Base-by-base conservation (phyloP, 64 coral and sea anemone species). In the Montipora sp. region DNA sequence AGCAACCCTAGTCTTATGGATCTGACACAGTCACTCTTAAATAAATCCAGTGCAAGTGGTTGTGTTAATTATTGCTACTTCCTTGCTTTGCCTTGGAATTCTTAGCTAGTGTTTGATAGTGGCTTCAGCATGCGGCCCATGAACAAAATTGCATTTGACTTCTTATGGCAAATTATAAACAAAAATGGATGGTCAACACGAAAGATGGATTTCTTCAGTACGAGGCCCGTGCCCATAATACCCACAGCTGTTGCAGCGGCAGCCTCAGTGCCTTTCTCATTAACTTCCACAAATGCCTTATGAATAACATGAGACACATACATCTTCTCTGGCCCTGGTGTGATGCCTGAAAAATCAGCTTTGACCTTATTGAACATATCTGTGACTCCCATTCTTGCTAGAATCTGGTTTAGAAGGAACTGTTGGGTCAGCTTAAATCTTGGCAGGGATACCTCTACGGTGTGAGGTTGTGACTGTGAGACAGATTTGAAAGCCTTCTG, bases 211-310 rank as follows among this genome's bases (percentile, higher is more conserved):
- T 87, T 1, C 87, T 11, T 21, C 79, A 47, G 21, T 27, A 27
- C 27, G 27, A 27, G 27, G 27, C 81, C 87, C 83, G 84, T 90
- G 6, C 75, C 27, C 91, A 93, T 87, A 5, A 27, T 27, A 27
- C 89, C 91, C 47, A 66, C 87, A 45, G 75, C 93, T 65, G 93
- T 98, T 0, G 94, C 93, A 12, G 93, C 96, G 4, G 97, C 94
- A 2, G 97, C 97, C 44, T 93, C 94, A 1, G 97, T 96, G 3
- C 97, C 97, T 60, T 98, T 92, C 67, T 98, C 97, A 66, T 94
- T 98, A 8, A 98, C 94, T 83, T 96, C 97, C 45, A 96, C 94
- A 72, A 96, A 92, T 74, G 97, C 97, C 80, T 98, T 95, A 73
- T 98, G 97, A 83, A 94, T 79, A 12, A 95, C 89, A 15, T 93